A percentile compares a stretch with the other conserved stretches of the same genome.
phyloP scores from a whole-genome alignment of 1,140 invertebrate species.

The Antheraea mylitta region DNA sequence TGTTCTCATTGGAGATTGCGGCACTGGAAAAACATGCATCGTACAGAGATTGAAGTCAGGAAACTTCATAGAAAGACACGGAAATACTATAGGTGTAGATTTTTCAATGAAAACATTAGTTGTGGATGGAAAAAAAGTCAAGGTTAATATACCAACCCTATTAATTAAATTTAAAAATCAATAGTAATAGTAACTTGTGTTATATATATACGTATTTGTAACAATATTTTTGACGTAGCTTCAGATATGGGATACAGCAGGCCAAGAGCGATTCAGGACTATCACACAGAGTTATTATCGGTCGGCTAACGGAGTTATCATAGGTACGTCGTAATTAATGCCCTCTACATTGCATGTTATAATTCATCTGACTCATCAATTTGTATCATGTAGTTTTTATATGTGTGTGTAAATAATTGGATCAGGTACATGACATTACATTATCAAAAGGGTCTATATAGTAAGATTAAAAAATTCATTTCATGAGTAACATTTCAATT shows the following conservation, averaged over 20 bases:
- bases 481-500: no score
- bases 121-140: conserved; percentile 95
- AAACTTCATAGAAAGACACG: conserved; percentile 94
- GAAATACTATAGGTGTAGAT: conserved; percentile 97
- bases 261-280: conserved; percentile 95
- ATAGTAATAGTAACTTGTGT: conserved; percentile 3
- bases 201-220: background rate
- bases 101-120: conserved; percentile 98
- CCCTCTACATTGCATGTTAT: background rate
- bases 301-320: conserved; percentile 93
- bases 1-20: conserved; percentile 90
- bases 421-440: background rate
- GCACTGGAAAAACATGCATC: conserved; percentile 91
- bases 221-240: conserved; percentile 78
- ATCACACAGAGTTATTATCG: conserved; percentile 97
- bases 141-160: conserved; percentile 81
- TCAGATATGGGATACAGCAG: conserved; percentile 97
- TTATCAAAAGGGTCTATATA: background rate
- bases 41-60: conserved; percentile 96
- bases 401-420: background rate
- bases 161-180: conserved; percentile 7
- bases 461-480: background rate
- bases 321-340: conserved; percentile 43
- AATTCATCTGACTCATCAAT: conserved; percentile 4
- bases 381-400: background rate